A percentile compares a stretch with the other conserved stretches of the same genome.
Evolutionary conservation across 2,113 vertebrate species (phyloP).

Genomic region (Crotalus helleri): DNA sequence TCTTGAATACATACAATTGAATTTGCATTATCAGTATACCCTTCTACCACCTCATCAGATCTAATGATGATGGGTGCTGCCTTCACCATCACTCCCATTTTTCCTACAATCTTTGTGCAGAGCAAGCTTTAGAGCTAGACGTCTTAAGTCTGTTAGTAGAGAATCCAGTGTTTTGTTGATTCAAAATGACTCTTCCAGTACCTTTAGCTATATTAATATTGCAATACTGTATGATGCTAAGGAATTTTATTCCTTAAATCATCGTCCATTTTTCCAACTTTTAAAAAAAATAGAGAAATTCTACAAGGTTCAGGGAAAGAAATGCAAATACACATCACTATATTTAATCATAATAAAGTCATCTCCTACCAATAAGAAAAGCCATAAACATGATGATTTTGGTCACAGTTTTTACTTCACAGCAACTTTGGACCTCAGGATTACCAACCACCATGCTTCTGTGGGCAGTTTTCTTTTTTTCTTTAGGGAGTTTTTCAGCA

Average conservation of each 20-base stretch:
- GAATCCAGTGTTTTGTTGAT: not conserved
- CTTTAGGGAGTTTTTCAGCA: not conserved
- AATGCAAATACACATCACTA: not conserved
- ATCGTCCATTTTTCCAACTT: not conserved
- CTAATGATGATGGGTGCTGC: not conserved
- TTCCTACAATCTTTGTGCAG: not conserved
- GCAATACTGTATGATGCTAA: not conserved
- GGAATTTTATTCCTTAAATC: not conserved
- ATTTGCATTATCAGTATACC: not conserved
- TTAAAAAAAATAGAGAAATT: not conserved
- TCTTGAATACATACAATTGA: not conserved
- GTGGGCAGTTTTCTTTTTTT: not conserved
- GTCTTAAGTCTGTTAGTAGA: not conserved
- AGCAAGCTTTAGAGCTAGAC: not conserved
- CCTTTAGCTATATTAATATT: not conserved
- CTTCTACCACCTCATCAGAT: not conserved
- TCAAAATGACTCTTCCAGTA: not conserved
- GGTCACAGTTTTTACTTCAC: not conserved
- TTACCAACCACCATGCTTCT: not conserved
- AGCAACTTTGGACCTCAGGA: not conserved
- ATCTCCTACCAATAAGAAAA: not conserved
- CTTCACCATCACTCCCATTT: not conserved
- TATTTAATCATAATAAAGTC: not conserved
- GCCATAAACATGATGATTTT: not conserved
- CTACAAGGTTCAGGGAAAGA: not conserved